Evolutionary conservation across 92 coral and sea anemone species (phyloP).

Genomic region (Paragorgia papillata): DNA sequence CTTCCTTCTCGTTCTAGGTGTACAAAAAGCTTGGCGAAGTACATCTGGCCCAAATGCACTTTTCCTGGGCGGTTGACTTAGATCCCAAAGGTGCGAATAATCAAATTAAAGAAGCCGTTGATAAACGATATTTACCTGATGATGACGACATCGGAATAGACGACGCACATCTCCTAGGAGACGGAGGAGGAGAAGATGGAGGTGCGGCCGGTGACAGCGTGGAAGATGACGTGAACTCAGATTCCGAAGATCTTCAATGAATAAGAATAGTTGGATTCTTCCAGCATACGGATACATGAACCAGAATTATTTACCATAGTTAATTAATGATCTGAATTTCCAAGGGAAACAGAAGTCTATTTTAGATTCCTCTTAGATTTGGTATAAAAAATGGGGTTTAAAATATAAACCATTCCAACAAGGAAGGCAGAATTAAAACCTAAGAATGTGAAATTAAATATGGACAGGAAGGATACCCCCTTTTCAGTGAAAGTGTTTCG

Average conservation of each 20-base stretch:
- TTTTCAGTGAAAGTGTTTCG: no score
- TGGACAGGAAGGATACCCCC: no score
- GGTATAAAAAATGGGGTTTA: no score
- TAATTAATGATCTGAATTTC: no score
- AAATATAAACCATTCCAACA: no score
- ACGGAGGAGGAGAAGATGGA: slow-evolving; percentile 68
- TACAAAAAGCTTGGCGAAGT: slow-evolving; percentile 87
- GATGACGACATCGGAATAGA: slow-evolving; percentile 81
- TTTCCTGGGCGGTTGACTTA: slow-evolving; percentile 98
- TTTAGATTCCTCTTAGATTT: no score
- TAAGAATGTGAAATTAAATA: no score
- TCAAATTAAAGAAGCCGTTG: slow-evolving; percentile 98
- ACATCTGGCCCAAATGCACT: slow-evolving; percentile 96
- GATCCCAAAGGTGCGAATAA: slow-evolving; percentile 99
- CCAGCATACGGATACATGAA: no score
- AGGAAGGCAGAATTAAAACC: no score
- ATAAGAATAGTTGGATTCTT: neutral
- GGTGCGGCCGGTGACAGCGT: slow-evolving; percentile 63
- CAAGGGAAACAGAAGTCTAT: no score
- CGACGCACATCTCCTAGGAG: slow-evolving; percentile 59
- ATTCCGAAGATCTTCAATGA: slow-evolving; percentile 50
- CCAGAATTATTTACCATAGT: no score
- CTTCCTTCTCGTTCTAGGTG: slow-evolving; percentile 72
- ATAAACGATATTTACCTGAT: slow-evolving; percentile 95
- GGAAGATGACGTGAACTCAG: slow-evolving; percentile 51